Evolutionary conservation across 2,113 vertebrate species (phyloP).

Genomic region (Lota lota): DNA sequence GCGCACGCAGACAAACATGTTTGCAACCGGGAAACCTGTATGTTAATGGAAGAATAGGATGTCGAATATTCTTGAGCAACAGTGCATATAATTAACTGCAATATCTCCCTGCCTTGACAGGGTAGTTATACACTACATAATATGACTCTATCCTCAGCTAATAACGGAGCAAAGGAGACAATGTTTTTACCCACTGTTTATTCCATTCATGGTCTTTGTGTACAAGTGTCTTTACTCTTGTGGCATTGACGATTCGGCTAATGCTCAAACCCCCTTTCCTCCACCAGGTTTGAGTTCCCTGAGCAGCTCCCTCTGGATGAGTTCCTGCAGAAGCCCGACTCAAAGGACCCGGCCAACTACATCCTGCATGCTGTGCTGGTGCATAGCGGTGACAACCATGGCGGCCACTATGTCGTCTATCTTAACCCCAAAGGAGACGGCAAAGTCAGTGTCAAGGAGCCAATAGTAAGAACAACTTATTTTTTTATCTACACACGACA

Average conservation of each 20-base stretch:
- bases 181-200: no score
- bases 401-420: constrained; percentile 98
- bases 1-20: no score
- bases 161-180: no score
- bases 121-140: no score
- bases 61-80: no score
- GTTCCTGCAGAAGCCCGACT: constrained; percentile 97
- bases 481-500: constrained; percentile 21
- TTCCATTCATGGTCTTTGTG: no score
- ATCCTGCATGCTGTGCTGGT: constrained; percentile 97
- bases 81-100: no score
- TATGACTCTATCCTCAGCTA: no score
- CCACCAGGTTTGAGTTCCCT: constrained; percentile 93
- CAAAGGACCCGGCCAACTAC: constrained; percentile 97
- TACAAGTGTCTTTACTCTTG: no score
- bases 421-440: constrained; percentile 97
- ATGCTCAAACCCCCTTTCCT: not conserved
- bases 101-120: no score
- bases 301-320: constrained; percentile 96
- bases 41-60: no score
- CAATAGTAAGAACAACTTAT: constrained; percentile 68
- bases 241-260: not conserved
- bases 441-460: constrained; percentile 88
- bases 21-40: no score
- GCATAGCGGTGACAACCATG: constrained; percentile 98